Evolutionary conservation across 35 echinoderm and acorn worm species (phyloP).

Genomic region (Heliocidaris erythrogramma): DNA sequence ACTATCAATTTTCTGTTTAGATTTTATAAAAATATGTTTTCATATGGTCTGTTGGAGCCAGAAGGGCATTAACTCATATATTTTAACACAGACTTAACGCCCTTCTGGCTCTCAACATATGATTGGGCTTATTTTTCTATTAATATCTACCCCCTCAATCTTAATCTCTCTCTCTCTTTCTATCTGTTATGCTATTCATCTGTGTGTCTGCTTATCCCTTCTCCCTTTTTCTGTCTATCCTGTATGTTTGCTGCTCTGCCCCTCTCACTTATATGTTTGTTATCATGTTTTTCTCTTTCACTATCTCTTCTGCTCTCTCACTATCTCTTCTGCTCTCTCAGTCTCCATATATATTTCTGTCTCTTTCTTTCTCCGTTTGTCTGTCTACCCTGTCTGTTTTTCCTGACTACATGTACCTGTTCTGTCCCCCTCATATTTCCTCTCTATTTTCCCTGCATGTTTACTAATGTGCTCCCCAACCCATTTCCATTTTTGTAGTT

Average conservation of each 20-base stretch:
- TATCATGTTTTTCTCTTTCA: not conserved
- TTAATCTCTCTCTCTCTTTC: not conserved
- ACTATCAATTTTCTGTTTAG: no score
- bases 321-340: not conserved
- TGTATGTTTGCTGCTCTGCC: not conserved
- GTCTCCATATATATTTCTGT: not conserved
- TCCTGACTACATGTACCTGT: not conserved
- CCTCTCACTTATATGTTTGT: not conserved
- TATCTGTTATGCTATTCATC: no score
- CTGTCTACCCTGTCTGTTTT: no score
- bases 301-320: not conserved
- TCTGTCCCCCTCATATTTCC: not conserved
- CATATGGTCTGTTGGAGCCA: no score
- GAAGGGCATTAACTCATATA: no score
- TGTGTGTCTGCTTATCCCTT: not conserved
- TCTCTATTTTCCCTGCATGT: not conserved
- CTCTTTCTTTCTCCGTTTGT: no score
- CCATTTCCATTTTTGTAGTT: not conserved
- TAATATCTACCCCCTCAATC: no score
- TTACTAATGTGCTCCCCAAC: no score
- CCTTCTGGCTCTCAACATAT: not conserved
- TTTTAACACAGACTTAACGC: no score
- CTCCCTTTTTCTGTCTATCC: not conserved
- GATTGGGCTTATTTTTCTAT: no score
- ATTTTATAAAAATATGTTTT: no score